Percentiles rank a stretch among this genome's conserved stretches.
phyloP scores from a whole-genome alignment of 92 coral and sea anemone species.

The Zoanthus sociatus region DNA sequence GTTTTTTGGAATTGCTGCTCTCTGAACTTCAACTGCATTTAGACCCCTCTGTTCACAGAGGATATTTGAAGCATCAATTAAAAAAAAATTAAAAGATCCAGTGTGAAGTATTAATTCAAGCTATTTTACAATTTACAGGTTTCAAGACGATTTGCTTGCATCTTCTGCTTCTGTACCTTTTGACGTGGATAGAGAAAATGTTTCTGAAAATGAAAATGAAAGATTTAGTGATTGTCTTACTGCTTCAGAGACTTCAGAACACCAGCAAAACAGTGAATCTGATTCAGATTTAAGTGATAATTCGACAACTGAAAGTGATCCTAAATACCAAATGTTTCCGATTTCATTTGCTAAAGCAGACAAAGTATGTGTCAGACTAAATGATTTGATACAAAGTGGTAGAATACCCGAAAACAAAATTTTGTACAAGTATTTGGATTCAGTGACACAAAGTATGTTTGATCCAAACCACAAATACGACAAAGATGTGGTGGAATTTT shows the following conservation, averaged over 20 bases:
- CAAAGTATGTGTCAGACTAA: constrained; percentile 45
- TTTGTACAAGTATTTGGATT: constrained; percentile 53
- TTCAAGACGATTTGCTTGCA: constrained; percentile 27
- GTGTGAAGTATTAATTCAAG: constrained; percentile 10
- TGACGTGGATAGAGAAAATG: constrained; percentile 42
- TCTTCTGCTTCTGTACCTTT: constrained; percentile 26
- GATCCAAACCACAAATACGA: constrained; percentile 56
- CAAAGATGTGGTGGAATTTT: constrained; percentile 56
- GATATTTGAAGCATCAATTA: not conserved
- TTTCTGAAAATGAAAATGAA: constrained; percentile 5
- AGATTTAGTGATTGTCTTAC: constrained; percentile 15
- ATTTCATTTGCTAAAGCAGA: constrained; percentile 58
- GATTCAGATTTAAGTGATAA: not conserved
- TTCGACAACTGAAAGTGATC: constrained; percentile 42
- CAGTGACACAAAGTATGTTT: constrained; percentile 27
- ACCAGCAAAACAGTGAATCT: not conserved
- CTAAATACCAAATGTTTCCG: constrained; percentile 40
- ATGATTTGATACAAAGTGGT: constrained; percentile 49
- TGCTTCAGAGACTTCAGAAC: constrained; percentile 14
- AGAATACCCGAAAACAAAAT: constrained; percentile 54
- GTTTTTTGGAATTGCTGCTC: too few species aligned
- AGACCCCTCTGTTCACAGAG: too few species aligned
- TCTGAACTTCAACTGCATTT: too few species aligned
- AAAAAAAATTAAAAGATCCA: constrained; percentile 24
- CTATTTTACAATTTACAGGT: constrained; percentile 39